Percentiles rank a stretch among this genome's conserved stretches.
These are phyloP conservation scores for Cosmia trapezina DNA, from an alignment of 2,888 invertebrate species.

Conservation along the genomic window DNA sequence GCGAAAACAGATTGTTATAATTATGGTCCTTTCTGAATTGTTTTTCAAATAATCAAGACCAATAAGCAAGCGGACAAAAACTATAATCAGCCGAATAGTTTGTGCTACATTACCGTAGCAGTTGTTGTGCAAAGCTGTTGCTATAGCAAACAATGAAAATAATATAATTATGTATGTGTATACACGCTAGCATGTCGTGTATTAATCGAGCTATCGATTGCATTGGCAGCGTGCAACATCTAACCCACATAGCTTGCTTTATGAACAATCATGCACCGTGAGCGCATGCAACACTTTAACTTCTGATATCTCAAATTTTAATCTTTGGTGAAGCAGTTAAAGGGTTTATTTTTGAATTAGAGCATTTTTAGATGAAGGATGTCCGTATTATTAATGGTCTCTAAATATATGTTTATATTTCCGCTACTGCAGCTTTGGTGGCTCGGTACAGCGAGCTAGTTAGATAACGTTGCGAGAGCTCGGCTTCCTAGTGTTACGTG, in stretches of 20 bases:
- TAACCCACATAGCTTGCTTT: conserved; percentile 73
- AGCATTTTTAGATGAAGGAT: background rate
- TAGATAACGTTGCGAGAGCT: conserved; percentile 81
- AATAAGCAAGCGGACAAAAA: conserved; percentile 39
- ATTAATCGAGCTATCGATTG: conserved; percentile 72
- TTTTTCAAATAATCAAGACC: conserved; percentile 18
- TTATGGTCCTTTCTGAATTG: conserved; percentile 8
- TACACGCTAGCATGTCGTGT: conserved; percentile 58
- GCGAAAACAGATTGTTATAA: conserved; percentile 7
- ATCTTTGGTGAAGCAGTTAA: background rate
- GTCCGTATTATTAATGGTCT: background rate
- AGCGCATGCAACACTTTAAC: conserved; percentile 5
- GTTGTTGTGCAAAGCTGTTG: conserved; percentile 61
- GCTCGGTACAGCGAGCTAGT: conserved; percentile 63
- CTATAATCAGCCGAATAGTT: conserved; percentile 25
- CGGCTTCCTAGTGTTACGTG: conserved; percentile 84
- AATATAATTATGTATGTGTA: conserved; percentile 55
- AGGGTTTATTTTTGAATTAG: background rate
- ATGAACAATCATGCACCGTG: conserved; percentile 57
- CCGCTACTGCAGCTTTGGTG: conserved; percentile 3
- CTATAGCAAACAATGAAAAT: conserved; percentile 60
- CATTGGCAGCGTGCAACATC: conserved; percentile 65
- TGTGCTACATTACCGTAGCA: conserved; percentile 37
- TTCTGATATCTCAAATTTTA: background rate
- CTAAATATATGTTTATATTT: conserved; percentile 7